These are phyloP conservation scores for Oncopodura yosiiana DNA, from an alignment of 1,140 invertebrate genomes.

Conservation along the genomic window DNA sequence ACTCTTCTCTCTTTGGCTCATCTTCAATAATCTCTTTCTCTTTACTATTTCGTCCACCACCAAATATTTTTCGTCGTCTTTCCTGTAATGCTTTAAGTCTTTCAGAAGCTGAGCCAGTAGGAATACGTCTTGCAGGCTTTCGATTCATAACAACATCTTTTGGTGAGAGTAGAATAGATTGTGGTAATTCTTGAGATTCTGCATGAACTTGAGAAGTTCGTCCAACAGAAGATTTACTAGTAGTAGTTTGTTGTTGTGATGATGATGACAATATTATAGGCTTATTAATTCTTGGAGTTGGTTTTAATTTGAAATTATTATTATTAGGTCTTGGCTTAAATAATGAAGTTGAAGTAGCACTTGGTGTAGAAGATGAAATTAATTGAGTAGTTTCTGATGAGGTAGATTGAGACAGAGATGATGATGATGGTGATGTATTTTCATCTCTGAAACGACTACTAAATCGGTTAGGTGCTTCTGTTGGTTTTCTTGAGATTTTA, in stretches of 20 bases:
- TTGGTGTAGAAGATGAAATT: not conserved
- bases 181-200: conserved; percentile 24
- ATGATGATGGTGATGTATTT: not conserved
- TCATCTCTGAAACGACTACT: conserved; percentile 19
- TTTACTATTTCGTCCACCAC: not conserved
- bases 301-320: not conserved
- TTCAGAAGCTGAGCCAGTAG: conserved; percentile 29
- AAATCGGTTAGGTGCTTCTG: conserved; percentile 30
- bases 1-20: conserved; percentile 3
- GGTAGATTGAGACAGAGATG: not conserved
- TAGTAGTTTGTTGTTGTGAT: not conserved
- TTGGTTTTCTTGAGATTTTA: conserved; percentile 23
- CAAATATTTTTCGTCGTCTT: conserved; percentile 7
- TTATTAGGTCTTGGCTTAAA: not conserved
- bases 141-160: conserved; percentile 30
- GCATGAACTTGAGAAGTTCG: not conserved
- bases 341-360: not conserved
- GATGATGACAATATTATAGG: not conserved
- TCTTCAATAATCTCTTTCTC: not conserved
- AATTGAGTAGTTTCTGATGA: not conserved
- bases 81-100: conserved; percentile 27
- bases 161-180: conserved; percentile 23
- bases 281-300: not conserved
- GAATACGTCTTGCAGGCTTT: conserved; percentile 32
- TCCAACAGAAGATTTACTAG: not conserved